Conservation (phyloP, 2,888 invertebrate genomes). For the Gerosis bhagava region DNA sequence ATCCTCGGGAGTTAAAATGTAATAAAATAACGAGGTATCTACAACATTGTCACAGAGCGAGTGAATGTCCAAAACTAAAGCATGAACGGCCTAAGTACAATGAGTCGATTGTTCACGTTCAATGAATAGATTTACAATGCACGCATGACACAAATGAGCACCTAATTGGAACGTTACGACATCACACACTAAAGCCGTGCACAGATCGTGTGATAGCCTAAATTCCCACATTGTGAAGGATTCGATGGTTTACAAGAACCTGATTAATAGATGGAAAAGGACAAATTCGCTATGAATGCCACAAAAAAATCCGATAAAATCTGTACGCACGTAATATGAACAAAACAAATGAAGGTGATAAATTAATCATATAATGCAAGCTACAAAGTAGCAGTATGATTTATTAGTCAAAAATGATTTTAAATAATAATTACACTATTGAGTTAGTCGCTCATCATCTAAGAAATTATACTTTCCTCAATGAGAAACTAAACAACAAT, state of each 20-base stretch:
- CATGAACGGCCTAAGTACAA: conserved; percentile 54
- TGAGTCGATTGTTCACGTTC: conserved; percentile 62
- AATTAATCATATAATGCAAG: no score
- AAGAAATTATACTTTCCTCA: no score
- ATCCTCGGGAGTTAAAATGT: conserved; percentile 40
- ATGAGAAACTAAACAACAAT: no score
- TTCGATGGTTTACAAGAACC: conserved; percentile 14
- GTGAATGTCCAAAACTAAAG: conserved; percentile 56
- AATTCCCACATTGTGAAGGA: conserved; percentile 28
- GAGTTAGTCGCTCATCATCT: no score
- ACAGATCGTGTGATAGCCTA: conserved; percentile 50
- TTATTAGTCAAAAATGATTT: no score
- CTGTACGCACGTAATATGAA: no score
- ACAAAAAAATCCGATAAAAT: no score
- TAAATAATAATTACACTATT: no score
- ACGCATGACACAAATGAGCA: conserved; percentile 76
- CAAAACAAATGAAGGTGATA: no score
- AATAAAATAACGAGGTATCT: conserved; percentile 38
- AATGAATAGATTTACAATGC: conserved; percentile 70
- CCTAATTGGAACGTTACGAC: conserved; percentile 78
- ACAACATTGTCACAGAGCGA: conserved; percentile 36
- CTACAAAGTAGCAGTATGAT: no score
- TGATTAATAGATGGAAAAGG: no score
- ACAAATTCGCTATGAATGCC: no score
- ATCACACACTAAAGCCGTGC: conserved; percentile 62